Base-by-base conservation (phyloP, 2,888 invertebrate genomes). In the Mamestra brassicae region DNA sequence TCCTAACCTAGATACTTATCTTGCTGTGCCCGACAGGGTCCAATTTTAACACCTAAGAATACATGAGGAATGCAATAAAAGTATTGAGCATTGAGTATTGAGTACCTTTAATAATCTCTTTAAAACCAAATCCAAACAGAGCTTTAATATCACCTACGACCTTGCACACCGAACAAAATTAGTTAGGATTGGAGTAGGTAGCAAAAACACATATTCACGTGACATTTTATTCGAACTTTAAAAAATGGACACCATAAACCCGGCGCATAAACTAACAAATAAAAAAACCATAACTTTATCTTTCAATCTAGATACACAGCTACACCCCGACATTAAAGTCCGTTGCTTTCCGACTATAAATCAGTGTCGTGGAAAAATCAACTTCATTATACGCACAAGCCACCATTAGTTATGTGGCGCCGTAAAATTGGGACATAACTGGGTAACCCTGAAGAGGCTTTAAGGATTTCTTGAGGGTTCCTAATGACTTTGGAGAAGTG, bases 331-430 rank as follows among this genome's bases (percentile, higher is more conserved):
- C 45, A 74, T 61, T 66, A 83, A 47, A 61, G 55, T 54, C 50
- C 36, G 3, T 65, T 78, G 52, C 71, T 68, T 78, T 83, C 57
- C 26, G 36, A 54, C 54, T 34, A 84, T 81, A 81, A 75, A 84
- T 84, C 81, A 76, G 11, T 57, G 84, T 75, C 76, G 67, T 55
- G 34, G 65, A 45, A 80, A 84, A 80, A 84, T 76, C 62, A 84
- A 84, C 80, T 65, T 69, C 61, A 80, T 71, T 80, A 67, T 38
- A 74, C 64, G 10, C 68, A 68, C 71, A 69, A 74, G 71, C 61
- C 38, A 71, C 54, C 52, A 55, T 79, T 80, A 67, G 64, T 71
- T 79, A 13, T 45, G 45, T 54, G 26, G 74, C n/a, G 55, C 47
- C 47, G n/a, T 68, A 57, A 60, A 81, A 69, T 74, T 72, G 68